Evolutionary conservation across 2,888 invertebrate species (phyloP).

Genomic region (Volucella inflata): DNA sequence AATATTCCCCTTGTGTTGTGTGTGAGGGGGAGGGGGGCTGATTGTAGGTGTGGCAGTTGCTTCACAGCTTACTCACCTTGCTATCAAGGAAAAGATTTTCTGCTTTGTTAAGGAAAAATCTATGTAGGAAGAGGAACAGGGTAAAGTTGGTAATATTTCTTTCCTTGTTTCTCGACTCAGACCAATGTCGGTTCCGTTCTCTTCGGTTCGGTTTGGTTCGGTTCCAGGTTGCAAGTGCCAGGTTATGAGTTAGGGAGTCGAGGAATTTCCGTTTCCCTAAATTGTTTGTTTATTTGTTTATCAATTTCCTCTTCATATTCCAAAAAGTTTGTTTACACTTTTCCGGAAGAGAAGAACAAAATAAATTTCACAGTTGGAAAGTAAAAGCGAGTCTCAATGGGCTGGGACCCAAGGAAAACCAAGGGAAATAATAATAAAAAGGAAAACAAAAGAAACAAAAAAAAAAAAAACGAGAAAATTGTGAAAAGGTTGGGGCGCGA

Average conservation of each 20-base stretch:
- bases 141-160: slow-evolving; percentile 16
- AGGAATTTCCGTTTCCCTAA: slow-evolving; percentile 69
- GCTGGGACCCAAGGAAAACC: background rate
- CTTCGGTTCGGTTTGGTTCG: too few species aligned
- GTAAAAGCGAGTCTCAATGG: slow-evolving; percentile 2
- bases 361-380: slow-evolving; percentile 63
- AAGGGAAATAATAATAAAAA: background rate
- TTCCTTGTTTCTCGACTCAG: background rate
- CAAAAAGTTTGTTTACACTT: slow-evolving; percentile 69
- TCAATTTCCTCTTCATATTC: slow-evolving; percentile 72
- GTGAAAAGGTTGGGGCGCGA: background rate
- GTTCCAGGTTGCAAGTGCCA: too few species aligned
- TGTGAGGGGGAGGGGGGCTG: background rate
- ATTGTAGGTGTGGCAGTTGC: background rate
- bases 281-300: slow-evolving; percentile 73
- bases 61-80: slow-evolving; percentile 13
- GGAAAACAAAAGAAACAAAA: slow-evolving; percentile 28
- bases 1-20: slow-evolving; percentile 20
- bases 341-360: slow-evolving; percentile 63
- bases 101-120: background rate
- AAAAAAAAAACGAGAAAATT: slow-evolving; percentile 9
- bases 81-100: slow-evolving; percentile 18
- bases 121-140: background rate
- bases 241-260: background rate
- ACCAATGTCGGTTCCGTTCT: slow-evolving; percentile 1